These are phyloP conservation scores for Eupeodes corollae DNA, from an alignment of 1,140 invertebrate species.

Conservation along the genomic window DNA sequence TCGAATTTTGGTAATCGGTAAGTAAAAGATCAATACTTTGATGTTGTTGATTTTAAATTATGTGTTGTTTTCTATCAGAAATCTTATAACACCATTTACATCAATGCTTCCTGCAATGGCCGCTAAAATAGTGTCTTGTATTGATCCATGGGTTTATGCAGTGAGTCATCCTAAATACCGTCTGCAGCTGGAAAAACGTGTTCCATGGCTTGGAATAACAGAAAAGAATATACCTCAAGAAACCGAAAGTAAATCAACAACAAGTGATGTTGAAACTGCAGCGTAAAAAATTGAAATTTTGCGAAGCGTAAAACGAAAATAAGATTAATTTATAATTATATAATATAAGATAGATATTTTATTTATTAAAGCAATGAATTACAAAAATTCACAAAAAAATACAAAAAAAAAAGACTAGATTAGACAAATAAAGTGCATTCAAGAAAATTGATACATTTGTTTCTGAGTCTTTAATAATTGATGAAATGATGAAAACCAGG, in stretches of 20 bases:
- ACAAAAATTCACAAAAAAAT: slow-evolving; percentile 25
- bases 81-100: slow-evolving; percentile 48
- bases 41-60: neutral
- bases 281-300: neutral
- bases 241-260: slow-evolving; percentile 11
- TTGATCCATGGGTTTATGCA: slow-evolving; percentile 69
- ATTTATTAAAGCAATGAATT: slow-evolving; percentile 28
- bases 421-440: too few relatives aligned
- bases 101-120: slow-evolving; percentile 64
- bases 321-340: neutral
- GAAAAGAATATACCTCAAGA: slow-evolving; percentile 7
- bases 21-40: neutral
- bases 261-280: slow-evolving; percentile 5
- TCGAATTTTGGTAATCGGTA: slow-evolving; percentile 61
- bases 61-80: neutral
- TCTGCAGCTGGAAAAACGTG: slow-evolving; percentile 52
- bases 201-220: slow-evolving; percentile 60
- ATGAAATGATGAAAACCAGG: too few relatives aligned
- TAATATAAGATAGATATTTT: too few relatives aligned
- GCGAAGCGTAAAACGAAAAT: neutral
- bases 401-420: slow-evolving; percentile 3
- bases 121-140: slow-evolving; percentile 59
- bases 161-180: slow-evolving; percentile 68
- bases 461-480: too few relatives aligned
- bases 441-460: too few relatives aligned